Percentiles rank a stretch among this genome's conserved stretches.
These are phyloP conservation scores for Podarcis muralis DNA, from an alignment of 2,113 vertebrate species.

Conservation along the genomic window DNA sequence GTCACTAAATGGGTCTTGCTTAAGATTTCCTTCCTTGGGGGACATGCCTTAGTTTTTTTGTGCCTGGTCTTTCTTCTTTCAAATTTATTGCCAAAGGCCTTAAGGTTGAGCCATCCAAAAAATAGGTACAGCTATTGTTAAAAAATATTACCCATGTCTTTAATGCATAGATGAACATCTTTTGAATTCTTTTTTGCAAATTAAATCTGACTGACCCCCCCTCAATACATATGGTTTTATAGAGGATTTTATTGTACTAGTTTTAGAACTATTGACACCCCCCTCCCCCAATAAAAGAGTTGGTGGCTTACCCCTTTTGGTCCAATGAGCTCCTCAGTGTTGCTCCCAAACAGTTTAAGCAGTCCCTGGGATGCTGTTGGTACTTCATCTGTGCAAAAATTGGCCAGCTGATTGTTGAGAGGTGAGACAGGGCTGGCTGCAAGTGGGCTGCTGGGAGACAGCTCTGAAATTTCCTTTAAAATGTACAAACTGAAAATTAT, in stretches of 20 bases:
- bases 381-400: conserved; percentile 74
- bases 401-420: conserved; percentile 50
- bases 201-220: background rate
- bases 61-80: background rate
- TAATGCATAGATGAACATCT: background rate
- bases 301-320: conserved; percentile 81
- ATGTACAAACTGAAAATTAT: background rate
- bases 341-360: conserved; percentile 87
- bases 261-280: background rate
- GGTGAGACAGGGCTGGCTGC: conserved; percentile 51
- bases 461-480: conserved; percentile 62
- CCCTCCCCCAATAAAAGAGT: background rate
- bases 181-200: background rate
- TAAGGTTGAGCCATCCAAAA: background rate
- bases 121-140: background rate
- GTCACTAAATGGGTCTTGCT: background rate
- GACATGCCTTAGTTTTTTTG: background rate
- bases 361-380: conserved; percentile 90
- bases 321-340: conserved; percentile 82
- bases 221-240: background rate
- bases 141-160: background rate
- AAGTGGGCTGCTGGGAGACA: conserved; percentile 67
- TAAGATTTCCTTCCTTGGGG: background rate
- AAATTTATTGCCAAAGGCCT: background rate
- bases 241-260: background rate